Conservation (phyloP, 2,888 invertebrate genomes). For the Lysandra bellargus region DNA sequence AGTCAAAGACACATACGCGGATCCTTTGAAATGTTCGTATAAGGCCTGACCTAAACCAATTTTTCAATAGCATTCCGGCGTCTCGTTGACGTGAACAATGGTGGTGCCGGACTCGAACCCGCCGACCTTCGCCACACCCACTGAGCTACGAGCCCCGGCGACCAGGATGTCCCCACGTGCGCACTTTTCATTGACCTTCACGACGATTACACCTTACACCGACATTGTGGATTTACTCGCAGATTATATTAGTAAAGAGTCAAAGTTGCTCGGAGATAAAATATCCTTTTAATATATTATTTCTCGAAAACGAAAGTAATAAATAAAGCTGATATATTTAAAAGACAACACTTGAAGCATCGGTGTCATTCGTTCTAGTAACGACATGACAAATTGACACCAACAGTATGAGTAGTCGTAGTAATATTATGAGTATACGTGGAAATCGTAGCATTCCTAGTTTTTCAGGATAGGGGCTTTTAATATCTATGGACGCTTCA, state of each 20-base stretch:
- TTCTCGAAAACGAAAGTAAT: not conserved
- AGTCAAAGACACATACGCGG: not conserved
- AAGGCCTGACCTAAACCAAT: not conserved
- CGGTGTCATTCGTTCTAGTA: no score
- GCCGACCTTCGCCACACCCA: constrained; percentile 8
- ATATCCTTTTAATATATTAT: not conserved
- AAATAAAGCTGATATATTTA: not conserved
- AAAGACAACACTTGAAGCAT: no score
- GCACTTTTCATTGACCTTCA: constrained; percentile 1
- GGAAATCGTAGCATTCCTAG: not conserved
- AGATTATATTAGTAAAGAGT: not conserved
- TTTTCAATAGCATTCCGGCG: constrained; percentile 8
- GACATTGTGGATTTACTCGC: not conserved
- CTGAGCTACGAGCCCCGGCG: not conserved
- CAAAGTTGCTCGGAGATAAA: not conserved
- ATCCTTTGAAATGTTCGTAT: not conserved
- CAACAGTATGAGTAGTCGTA: no score
- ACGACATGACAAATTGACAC: no score
- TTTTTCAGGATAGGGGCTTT: not conserved
- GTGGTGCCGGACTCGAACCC: not conserved
- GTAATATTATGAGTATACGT: no score
- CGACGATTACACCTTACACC: not conserved
- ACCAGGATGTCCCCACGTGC: not conserved
- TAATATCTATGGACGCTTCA: no score
- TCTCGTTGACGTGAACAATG: constrained; percentile 4